These are phyloP conservation scores for Anser cygnoides DNA, from an alignment of 2,113 vertebrate species.

Conservation along the genomic window DNA sequence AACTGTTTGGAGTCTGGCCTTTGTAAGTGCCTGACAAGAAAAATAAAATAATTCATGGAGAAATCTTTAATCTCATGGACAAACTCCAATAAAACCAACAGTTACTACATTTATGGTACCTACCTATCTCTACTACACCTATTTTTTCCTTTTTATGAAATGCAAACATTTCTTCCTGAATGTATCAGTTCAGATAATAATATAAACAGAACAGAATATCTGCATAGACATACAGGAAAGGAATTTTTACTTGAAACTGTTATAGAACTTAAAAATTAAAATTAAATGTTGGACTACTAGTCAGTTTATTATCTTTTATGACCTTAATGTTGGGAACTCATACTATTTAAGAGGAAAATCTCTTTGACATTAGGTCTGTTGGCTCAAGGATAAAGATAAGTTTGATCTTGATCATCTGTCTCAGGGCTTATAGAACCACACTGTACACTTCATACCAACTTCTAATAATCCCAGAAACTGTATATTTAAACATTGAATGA, in stretches of 20 bases:
- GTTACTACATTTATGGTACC: background rate
- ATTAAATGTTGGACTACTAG: background rate
- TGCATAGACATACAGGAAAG: background rate
- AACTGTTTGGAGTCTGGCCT: background rate
- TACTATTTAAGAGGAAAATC: background rate
- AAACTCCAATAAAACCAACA: background rate
- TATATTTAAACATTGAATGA: background rate
- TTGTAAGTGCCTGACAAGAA: background rate
- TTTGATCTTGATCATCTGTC: background rate
- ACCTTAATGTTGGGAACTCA: background rate
- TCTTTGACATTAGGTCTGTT: background rate
- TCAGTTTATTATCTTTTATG: background rate
- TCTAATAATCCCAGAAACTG: background rate
- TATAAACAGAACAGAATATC: background rate
- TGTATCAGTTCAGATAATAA: background rate
- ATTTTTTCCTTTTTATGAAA: background rate
- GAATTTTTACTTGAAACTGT: background rate
- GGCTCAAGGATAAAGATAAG: background rate
- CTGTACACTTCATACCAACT: background rate
- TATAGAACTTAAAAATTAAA: background rate
- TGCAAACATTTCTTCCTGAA: background rate
- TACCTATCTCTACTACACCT: background rate
- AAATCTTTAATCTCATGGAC: background rate
- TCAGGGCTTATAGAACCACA: background rate
- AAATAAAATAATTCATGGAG: background rate